Evolutionary conservation across 2,113 vertebrate genomes (phyloP).

Genomic region (Scophthalmus maximus): DNA sequence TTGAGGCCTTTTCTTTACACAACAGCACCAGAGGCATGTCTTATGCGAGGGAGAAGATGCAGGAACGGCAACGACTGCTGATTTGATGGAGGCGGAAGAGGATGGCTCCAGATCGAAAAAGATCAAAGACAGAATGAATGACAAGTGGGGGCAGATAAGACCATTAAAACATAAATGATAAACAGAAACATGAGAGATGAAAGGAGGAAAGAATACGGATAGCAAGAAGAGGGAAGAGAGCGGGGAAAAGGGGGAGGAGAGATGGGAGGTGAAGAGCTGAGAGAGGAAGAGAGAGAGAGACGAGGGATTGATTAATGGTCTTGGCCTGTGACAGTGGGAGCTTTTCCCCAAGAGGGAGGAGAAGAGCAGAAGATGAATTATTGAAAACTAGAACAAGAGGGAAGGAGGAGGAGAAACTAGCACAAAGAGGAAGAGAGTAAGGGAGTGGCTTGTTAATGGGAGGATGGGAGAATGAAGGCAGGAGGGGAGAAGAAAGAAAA

Average conservation of each 20-base stretch:
- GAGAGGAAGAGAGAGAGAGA: constrained; percentile 32
- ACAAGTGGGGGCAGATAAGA: constrained; percentile 51
- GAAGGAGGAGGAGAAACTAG: constrained; percentile 24
- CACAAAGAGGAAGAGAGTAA: constrained; percentile 28
- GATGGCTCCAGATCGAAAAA: neutral
- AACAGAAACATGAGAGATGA: constrained; percentile 37
- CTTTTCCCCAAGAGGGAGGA: constrained; percentile 48
- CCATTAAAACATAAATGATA: constrained; percentile 54
- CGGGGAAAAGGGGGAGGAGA: constrained; percentile 21
- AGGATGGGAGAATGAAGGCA: constrained; percentile 1
- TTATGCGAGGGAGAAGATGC: constrained; percentile 1
- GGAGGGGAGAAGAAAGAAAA: neutral
- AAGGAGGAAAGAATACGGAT: constrained; percentile 26
- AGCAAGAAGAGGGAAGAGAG: constrained; percentile 23
- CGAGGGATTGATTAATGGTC: constrained; percentile 75
- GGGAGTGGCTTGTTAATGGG: constrained; percentile 6
- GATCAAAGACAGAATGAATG: constrained; percentile 43
- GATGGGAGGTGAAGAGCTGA: constrained; percentile 43
- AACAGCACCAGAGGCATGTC: neutral
- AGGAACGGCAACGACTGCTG: neutral
- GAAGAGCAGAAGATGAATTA: constrained; percentile 71
- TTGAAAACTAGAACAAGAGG: constrained; percentile 75
- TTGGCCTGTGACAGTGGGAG: constrained; percentile 71
- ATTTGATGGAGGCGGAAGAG: constrained; percentile 16
- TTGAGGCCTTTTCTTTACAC: neutral